Evolutionary conservation across 2,888 invertebrate genomes (phyloP).

Genomic region (Diaphora mendica): DNA sequence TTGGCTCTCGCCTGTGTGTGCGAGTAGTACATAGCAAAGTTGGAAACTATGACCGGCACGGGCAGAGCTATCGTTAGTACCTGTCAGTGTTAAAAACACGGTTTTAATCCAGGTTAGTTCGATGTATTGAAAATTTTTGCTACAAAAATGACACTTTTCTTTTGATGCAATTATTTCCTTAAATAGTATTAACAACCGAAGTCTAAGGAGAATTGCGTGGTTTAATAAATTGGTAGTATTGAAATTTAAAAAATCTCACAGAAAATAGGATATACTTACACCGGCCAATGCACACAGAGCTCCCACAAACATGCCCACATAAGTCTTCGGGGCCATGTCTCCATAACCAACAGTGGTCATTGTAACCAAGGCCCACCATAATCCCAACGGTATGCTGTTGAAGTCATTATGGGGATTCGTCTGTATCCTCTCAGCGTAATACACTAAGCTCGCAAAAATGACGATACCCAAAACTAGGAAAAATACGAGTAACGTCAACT

Average conservation of each 20-base stretch:
- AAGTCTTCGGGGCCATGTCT: constrained; percentile 99
- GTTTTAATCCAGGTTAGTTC: neutral
- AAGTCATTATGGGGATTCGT: constrained; percentile 98
- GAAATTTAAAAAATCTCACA: neutral
- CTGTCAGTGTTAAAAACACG: constrained; percentile 53
- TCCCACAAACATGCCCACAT: constrained; percentile 99
- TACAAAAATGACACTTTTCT: neutral
- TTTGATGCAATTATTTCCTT: neutral
- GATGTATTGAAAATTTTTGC: too few species aligned
- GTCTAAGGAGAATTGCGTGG: neutral
- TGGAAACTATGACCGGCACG: constrained; percentile 99
- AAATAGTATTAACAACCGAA: neutral
- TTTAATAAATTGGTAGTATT: neutral
- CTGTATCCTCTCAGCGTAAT: constrained; percentile 98
- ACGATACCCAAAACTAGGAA: constrained; percentile 99
- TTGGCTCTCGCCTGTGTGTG: constrained; percentile 99
- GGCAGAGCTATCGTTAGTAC: constrained; percentile 98
- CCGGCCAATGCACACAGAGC: constrained; percentile 99
- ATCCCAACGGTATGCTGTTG: constrained; percentile 98
- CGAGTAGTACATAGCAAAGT: constrained; percentile 98
- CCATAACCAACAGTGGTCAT: constrained; percentile 99
- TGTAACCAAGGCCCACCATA: constrained; percentile 99
- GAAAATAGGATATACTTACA: constrained; percentile 85
- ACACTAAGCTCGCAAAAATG: constrained; percentile 99
- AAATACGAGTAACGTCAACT: constrained; percentile 97